phyloP scores from a whole-genome alignment of 2,797 vertebrate genomes.

The Microchirus variegatus region DNA sequence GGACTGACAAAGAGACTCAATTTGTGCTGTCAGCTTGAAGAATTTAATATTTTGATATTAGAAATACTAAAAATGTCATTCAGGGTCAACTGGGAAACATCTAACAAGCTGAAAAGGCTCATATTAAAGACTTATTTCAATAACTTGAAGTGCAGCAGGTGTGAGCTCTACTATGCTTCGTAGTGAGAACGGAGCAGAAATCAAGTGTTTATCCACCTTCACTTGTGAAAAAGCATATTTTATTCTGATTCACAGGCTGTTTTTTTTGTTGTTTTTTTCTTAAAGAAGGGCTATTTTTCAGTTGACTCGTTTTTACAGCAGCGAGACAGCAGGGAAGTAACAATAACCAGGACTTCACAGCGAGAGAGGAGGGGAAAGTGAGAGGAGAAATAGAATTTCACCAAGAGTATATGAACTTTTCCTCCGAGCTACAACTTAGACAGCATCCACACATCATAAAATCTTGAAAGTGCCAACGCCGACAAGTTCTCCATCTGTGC shows the following conservation, averaged over 20 bases:
- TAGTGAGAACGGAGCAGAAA: conserved; percentile 11
- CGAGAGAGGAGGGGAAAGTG: conserved; percentile 31
- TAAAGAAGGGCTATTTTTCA: conserved; percentile 56
- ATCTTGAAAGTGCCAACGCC: conserved; percentile 65
- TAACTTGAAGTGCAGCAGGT: background rate
- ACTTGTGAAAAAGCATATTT: conserved; percentile 40
- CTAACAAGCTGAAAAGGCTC: too few relatives aligned
- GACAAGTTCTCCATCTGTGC: conserved; percentile 71
- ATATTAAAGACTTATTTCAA: too few relatives aligned
- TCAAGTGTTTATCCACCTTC: conserved; percentile 41
- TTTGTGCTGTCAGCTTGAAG: too few relatives aligned
- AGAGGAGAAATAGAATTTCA: conserved; percentile 40
- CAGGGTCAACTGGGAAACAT: too few relatives aligned
- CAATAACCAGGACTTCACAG: conserved; percentile 68
- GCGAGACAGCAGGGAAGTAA: conserved; percentile 62
- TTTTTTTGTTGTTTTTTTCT: too few relatives aligned
- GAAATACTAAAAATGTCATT: too few relatives aligned
- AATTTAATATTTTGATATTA: too few relatives aligned
- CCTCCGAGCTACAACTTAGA: conserved; percentile 67
- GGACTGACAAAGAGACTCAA: too few relatives aligned
- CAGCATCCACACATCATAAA: conserved; percentile 69
- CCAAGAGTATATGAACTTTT: conserved; percentile 61
- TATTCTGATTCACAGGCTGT: conserved; percentile 50
- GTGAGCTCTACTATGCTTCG: background rate
- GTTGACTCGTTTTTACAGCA: conserved; percentile 68